Evolutionary conservation across 2,113 vertebrate species (phyloP), one percentile per base, ranked within the genome.

Genomic region (Poicephalus gulielmi): DNA sequence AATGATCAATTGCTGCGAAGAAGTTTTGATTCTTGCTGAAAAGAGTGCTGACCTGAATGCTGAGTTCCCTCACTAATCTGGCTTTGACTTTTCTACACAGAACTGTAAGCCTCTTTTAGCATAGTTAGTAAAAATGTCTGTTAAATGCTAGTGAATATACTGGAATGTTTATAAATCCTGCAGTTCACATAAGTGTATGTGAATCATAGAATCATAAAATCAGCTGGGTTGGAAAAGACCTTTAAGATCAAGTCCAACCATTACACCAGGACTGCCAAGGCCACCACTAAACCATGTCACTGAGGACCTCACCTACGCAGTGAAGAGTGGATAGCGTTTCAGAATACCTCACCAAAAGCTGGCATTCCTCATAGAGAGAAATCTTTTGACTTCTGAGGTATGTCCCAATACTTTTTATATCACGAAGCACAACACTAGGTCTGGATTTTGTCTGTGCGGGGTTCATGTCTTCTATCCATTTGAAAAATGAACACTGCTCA

Each of bases 401-500:
- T 1, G 81, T 86, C 52, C 98, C 98, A 57, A 98, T 80, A 46
- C 97, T 98, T 94, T 97, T 98, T 8, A 95, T 39, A 27, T 98
- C 98, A 6, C 23, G 95, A 62, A 98, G 86, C 66, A 95, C 95
- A 37, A 94, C 12, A 0, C 74, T 85, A 2, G 92, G 81, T 16
- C 41, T 94, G 63, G 69, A 75, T n/a, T 95, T 87, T 15, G 67
- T 70, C 55, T 83, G 90, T 18, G 90, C 31, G 9, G 96, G 74
- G 41, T 94, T 97, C 50, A 95, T 78, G 8, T 98, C 97, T 57
- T 98, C 98, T 53, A 98, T 8, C 98, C 98, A 98, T 83, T 98
- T 98, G 89, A 98, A 98, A 96, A 98, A 98, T 1, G 97, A 97
- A 80, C 98, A 98, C 37, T 30, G 97, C 49, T 98, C 95, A 67